These are phyloP conservation scores for Brachionus calyciflorus DNA, from an alignment of 1,140 invertebrate species.

Conservation along the genomic window DNA sequence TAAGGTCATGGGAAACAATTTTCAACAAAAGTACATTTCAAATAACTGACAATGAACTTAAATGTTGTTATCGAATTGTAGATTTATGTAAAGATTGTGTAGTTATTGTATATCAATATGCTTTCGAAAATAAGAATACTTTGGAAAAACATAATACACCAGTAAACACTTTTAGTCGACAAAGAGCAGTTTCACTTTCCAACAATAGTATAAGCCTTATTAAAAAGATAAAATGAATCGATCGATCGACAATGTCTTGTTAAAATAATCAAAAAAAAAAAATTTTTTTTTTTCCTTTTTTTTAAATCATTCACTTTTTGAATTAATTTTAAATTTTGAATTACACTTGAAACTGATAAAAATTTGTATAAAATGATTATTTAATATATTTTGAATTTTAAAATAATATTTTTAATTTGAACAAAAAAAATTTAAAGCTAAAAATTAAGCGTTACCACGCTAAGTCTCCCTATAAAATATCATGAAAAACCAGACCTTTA, in stretches of 20 bases:
- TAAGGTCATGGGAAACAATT: conserved; percentile 58
- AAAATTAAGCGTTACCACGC: too few relatives aligned
- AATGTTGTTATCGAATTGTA: conserved; percentile 58
- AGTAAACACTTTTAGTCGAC: not conserved
- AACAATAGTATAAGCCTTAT: not conserved
- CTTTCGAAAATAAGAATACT: conserved; percentile 51
- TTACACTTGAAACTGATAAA: too few relatives aligned
- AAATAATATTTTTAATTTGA: too few relatives aligned
- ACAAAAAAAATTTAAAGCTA: too few relatives aligned
- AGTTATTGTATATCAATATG: conserved; percentile 61
- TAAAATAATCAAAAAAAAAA: not conserved
- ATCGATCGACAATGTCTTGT: too few relatives aligned
- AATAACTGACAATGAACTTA: conserved; percentile 54
- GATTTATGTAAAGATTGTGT: conserved; percentile 60
- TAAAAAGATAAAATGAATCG: not conserved
- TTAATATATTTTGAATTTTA: too few relatives aligned
- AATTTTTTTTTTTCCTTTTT: not conserved
- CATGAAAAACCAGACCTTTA: too few relatives aligned
- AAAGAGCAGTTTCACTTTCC: not conserved
- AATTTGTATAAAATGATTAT: too few relatives aligned
- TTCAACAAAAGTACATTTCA: conserved; percentile 57
- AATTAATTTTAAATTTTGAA: too few relatives aligned
- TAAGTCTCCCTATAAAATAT: too few relatives aligned
- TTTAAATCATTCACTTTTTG: too few relatives aligned
- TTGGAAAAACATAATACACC: not conserved